Percentiles rank a stretch among this genome's conserved stretches.
phyloP scores from a whole-genome alignment of 2,888 invertebrate species.

The Phragmatobia fuliginosa region DNA sequence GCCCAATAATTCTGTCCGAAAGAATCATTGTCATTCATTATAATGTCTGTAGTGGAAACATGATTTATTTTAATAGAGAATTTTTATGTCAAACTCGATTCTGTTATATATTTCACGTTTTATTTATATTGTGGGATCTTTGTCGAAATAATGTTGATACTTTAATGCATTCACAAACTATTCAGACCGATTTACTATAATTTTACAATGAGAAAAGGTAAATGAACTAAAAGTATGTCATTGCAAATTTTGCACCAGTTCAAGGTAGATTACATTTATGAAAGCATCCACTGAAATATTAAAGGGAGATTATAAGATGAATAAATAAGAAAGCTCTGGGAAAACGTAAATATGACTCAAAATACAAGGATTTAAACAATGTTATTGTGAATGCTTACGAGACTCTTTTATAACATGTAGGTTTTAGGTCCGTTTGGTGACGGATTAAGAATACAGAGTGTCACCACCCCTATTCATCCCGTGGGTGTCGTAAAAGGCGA shows the following conservation, averaged over 20 bases:
- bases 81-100: conserved; percentile 16
- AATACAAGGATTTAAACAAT: conserved; percentile 22
- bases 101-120: conserved; percentile 21
- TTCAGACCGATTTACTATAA: conserved; percentile 14
- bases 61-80: conserved; percentile 33
- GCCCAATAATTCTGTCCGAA: conserved; percentile 32
- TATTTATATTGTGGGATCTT: conserved; percentile 23
- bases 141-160: conserved; percentile 16
- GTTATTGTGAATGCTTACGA: not conserved
- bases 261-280: conserved; percentile 37
- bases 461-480: no score
- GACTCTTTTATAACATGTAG: not conserved
- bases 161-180: conserved; percentile 20
- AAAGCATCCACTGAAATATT: conserved; percentile 29
- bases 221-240: conserved; percentile 44
- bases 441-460: no score
- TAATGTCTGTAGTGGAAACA: conserved; percentile 25
- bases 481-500: no score
- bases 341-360: conserved; percentile 16
- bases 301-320: conserved; percentile 27
- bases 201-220: conserved; percentile 36
- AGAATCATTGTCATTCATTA: conserved; percentile 31
- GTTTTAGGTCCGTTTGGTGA: no score
- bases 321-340: conserved; percentile 16
- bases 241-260: conserved; percentile 31